Percentiles rank a stretch among this genome's conserved stretches.
Evolutionary conservation across 2,113 vertebrate species (phyloP).

Genomic region (Antidorcas marsupialis): DNA sequence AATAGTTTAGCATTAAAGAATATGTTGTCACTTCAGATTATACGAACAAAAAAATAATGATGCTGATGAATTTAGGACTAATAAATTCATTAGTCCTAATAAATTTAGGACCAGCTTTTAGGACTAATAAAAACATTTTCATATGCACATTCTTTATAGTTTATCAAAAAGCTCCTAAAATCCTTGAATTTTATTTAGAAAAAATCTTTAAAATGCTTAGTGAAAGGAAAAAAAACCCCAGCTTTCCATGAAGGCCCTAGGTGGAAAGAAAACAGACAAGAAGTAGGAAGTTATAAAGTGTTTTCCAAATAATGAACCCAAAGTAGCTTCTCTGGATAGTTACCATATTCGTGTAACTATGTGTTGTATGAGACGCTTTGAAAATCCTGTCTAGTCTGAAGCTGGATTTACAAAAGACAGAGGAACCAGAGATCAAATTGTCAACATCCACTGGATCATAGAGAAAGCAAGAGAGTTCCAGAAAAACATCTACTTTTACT

Average conservation of each 20-base stretch:
- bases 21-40: background rate
- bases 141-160: background rate
- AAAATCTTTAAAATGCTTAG: background rate
- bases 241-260: background rate
- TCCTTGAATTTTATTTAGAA: background rate
- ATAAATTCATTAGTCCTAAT: background rate
- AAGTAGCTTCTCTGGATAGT: background rate
- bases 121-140: background rate
- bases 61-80: background rate
- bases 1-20: background rate
- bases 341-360: background rate
- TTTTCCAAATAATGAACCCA: background rate
- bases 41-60: background rate
- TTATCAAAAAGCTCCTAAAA: background rate
- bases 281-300: background rate
- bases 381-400: background rate
- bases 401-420: background rate
- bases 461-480: background rate
- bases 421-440: background rate
- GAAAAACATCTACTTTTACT: background rate
- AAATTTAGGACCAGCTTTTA: background rate
- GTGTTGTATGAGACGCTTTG: background rate
- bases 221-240: background rate
- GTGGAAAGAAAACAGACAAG: background rate
- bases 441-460: background rate